phyloP scores from a whole-genome alignment of 2,888 invertebrate genomes.

The Eristalis tenax region DNA sequence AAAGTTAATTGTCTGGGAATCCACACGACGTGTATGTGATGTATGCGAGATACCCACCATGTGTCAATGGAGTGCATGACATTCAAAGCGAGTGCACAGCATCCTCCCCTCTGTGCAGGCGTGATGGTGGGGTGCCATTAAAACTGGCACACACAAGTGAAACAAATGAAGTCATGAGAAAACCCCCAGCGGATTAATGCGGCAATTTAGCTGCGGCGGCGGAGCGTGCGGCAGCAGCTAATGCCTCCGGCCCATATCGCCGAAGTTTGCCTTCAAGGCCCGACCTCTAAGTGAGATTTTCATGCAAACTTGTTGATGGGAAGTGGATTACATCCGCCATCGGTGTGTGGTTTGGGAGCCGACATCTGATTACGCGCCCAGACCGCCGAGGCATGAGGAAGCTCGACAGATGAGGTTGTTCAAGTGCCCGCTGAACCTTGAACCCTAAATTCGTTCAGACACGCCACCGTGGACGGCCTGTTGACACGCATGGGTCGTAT shows the following conservation, averaged over 20 bases:
- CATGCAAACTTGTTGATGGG: slow-evolving; percentile 1
- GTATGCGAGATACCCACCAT: slow-evolving; percentile 6
- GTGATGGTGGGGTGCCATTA: neutral
- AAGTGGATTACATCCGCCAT: slow-evolving; percentile 21
- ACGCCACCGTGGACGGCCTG: neutral
- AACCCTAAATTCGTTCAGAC: slow-evolving; percentile 1
- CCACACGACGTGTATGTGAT: slow-evolving; percentile 3
- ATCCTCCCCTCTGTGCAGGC: slow-evolving; percentile 20
- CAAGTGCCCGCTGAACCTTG: slow-evolving; percentile 10
- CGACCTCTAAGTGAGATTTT: slow-evolving; percentile 52
- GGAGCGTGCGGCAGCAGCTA: slow-evolving; percentile 9
- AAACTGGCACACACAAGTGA: slow-evolving; percentile 4
- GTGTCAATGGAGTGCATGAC: slow-evolving; percentile 40
- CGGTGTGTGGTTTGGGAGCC: slow-evolving; percentile 15
- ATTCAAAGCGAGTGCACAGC: slow-evolving; percentile 10
- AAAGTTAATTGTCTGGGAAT: slow-evolving; percentile 53
- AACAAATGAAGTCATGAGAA: slow-evolving; percentile 34
- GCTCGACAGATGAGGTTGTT: neutral
- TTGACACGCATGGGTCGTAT: neutral
- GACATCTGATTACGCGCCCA: slow-evolving; percentile 1
- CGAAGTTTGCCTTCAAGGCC: slow-evolving; percentile 40
- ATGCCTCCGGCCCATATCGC: slow-evolving; percentile 39
- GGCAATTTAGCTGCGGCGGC: slow-evolving; percentile 22
- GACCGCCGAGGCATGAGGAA: slow-evolving; percentile 30
- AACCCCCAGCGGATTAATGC: slow-evolving; percentile 19